phyloP scores from a whole-genome alignment of 2,888 invertebrate genomes.

The Trichacis sp. region DNA sequence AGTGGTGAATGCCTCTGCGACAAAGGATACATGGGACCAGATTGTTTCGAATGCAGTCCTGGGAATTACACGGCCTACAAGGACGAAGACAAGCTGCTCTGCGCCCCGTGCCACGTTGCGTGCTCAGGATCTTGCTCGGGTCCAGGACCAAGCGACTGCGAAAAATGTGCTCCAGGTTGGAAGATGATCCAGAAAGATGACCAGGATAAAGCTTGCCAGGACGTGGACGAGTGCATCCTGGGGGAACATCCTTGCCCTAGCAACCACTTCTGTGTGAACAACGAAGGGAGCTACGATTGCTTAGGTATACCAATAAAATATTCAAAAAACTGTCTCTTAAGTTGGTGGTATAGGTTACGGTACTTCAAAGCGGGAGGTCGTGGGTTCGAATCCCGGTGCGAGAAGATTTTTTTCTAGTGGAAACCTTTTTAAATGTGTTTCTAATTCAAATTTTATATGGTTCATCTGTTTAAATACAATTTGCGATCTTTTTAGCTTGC shows the following conservation, averaged over 20 bases:
- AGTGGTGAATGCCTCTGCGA: constrained; percentile 92
- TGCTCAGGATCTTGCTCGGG: constrained; percentile 83
- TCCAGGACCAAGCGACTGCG: constrained; percentile 79
- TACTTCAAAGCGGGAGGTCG: too few species aligned
- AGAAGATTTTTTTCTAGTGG: too few species aligned
- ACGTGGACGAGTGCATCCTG: constrained; percentile 84
- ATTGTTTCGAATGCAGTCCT: constrained; percentile 83
- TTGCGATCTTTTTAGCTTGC: constrained; percentile 72
- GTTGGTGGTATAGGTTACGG: too few species aligned
- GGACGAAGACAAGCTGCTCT: constrained; percentile 80
- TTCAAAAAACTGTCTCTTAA: too few species aligned
- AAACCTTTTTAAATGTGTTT: too few species aligned
- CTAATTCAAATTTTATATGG: neutral
- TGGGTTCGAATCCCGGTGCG: too few species aligned
- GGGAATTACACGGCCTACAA: constrained; percentile 81
- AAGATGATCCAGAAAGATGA: too few species aligned
- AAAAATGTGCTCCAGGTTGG: constrained; percentile 81
- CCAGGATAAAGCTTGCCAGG: constrained; percentile 83
- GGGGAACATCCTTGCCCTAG: constrained; percentile 72
- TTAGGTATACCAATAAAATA: too few species aligned
- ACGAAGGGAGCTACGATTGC: constrained; percentile 86
- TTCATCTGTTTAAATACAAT: neutral
- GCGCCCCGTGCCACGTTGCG: constrained; percentile 83
- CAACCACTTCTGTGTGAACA: constrained; percentile 90
- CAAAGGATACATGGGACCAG: constrained; percentile 81